Evolutionary conservation across 2,888 invertebrate genomes (phyloP).

Genomic region (Orthosia cruda): DNA sequence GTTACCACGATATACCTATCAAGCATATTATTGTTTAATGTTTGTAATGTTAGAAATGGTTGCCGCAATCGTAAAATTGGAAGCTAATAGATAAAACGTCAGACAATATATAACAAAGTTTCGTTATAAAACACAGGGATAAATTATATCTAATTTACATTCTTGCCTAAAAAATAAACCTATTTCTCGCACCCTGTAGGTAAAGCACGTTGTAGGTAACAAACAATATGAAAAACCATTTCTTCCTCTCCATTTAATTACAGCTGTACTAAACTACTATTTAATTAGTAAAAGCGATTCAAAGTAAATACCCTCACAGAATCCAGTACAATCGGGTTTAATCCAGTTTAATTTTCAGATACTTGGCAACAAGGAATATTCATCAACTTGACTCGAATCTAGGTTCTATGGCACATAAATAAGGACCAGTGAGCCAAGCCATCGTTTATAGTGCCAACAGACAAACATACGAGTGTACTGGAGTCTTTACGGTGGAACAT

Average conservation of each 20-base stretch:
- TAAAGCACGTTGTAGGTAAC: background rate
- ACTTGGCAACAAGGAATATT: constrained; percentile 56
- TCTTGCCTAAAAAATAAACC: background rate
- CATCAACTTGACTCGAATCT: constrained; percentile 55
- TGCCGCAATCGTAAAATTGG: background rate
- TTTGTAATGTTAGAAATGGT: background rate
- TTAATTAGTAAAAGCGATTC: constrained; percentile 48
- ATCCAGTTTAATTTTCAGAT: constrained; percentile 59
- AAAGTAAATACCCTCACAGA: constrained; percentile 28
- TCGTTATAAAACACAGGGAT: background rate
- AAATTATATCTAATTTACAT: background rate
- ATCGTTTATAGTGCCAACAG: constrained; percentile 50
- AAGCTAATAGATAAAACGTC: background rate
- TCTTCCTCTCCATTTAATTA: constrained; percentile 29
- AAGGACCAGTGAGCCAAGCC: constrained; percentile 49
- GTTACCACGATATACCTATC: too few species aligned
- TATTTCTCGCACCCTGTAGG: background rate
- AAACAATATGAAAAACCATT: constrained; percentile 25
- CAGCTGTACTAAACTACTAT: constrained; percentile 26
- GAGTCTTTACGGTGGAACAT: background rate
- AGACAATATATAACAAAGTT: too few species aligned
- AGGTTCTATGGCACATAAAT: constrained; percentile 60
- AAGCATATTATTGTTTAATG: background rate
- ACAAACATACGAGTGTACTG: constrained; percentile 16
- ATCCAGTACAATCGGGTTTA: constrained; percentile 38